These are phyloP conservation scores for Cebidichthys violaceus DNA, from an alignment of 2,113 vertebrate genomes.

Conservation along the genomic window DNA sequence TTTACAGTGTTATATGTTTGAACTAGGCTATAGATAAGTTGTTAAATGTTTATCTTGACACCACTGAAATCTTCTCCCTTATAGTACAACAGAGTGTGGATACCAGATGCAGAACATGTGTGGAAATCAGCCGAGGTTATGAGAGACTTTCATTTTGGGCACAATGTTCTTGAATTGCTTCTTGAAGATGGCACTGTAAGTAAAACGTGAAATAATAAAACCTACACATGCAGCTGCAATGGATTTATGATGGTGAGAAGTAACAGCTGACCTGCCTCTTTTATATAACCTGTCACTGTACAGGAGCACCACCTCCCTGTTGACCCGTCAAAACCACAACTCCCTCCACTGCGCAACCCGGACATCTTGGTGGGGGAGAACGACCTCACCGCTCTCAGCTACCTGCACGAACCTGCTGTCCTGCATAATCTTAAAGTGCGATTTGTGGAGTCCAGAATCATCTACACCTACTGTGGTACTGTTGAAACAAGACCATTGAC, in stretches of 20 bases:
- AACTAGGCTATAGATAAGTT: background rate
- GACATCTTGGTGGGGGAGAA: conserved; percentile 99
- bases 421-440: conserved; percentile 95
- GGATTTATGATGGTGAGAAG: conserved; percentile 14
- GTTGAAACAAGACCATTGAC: background rate
- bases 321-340: conserved; percentile 78
- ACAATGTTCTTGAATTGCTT: conserved; percentile 83
- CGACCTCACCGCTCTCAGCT: conserved; percentile 98
- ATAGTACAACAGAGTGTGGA: conserved; percentile 98
- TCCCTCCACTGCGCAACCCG: conserved; percentile 94
- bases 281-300: conserved; percentile 14
- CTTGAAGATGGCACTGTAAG: conserved; percentile 94
- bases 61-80: background rate
- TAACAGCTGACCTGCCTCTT: conserved; percentile 24
- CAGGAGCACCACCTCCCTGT: conserved; percentile 87
- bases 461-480: conserved; percentile 98
- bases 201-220: conserved; percentile 33
- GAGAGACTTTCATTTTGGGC: conserved; percentile 87
- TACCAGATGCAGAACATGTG: conserved; percentile 91
- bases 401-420: conserved; percentile 95
- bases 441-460: conserved; percentile 95
- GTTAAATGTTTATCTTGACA: background rate
- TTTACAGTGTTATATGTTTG: background rate
- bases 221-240: background rate
- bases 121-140: conserved; percentile 96